phyloP scores from a whole-genome alignment of 2,797 vertebrate species.

The Fratercula arctica region DNA sequence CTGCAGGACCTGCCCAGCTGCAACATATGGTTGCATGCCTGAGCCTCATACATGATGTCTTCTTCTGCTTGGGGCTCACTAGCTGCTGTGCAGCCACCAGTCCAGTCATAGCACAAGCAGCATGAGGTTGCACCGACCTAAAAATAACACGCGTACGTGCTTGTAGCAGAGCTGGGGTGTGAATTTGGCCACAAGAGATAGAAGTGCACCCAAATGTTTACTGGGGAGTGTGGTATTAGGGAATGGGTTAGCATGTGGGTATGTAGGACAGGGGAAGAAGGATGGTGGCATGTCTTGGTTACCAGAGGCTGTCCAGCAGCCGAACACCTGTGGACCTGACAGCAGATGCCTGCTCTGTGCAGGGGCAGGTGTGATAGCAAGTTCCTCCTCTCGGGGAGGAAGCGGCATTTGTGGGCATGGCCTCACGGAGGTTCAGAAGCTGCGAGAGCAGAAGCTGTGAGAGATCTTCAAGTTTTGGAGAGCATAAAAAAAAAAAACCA shows the following conservation, averaged over 20 bases:
- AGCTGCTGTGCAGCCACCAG: background rate
- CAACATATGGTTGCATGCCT: accelerated
- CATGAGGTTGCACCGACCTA: accelerated
- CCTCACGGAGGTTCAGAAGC: background rate
- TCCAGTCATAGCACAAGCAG: background rate
- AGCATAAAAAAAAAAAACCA: background rate
- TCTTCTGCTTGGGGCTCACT: background rate
- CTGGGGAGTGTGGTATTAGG: background rate
- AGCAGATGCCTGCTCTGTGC: background rate
- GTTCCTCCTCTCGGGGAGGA: background rate
- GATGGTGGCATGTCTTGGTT: accelerated
- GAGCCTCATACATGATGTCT: accelerated
- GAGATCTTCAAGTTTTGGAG: background rate
- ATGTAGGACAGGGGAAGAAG: background rate
- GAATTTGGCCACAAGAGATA: background rate
- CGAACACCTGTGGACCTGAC: background rate
- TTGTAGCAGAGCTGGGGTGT: background rate
- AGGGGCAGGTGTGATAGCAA: background rate
- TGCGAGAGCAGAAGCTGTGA: background rate
- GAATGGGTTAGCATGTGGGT: background rate
- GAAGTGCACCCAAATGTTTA: background rate
- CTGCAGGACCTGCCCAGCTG: background rate
- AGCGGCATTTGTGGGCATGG: background rate
- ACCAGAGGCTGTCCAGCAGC: background rate
- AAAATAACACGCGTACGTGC: accelerated